Evolutionary conservation across 1,140 invertebrate species (phyloP).

Genomic region (Caerostris darwini): DNA sequence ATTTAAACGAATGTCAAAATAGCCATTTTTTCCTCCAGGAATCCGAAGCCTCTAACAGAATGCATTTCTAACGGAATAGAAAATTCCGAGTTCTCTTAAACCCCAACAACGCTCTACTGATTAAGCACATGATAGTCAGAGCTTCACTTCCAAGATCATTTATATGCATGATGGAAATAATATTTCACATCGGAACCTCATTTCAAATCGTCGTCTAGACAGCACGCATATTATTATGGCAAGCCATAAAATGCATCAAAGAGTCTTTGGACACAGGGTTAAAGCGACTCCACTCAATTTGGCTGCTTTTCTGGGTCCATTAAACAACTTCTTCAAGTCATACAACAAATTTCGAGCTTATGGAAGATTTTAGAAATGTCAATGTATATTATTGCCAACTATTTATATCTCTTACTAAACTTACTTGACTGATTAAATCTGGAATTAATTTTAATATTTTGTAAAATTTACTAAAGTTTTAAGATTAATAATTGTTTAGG

Average conservation of each 20-base stretch:
- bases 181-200: slow-evolving; percentile 48
- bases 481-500: no score
- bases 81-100: no score
- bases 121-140: not conserved
- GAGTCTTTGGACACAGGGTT: not conserved
- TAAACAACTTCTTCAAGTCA: not conserved
- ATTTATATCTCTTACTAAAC: no score
- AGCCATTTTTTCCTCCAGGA: no score
- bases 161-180: slow-evolving; percentile 40
- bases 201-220: slow-evolving; percentile 29
- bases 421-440: no score
- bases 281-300: not conserved
- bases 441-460: no score
- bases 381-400: no score
- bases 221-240: slow-evolving; percentile 40
- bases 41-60: no score
- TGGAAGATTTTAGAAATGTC: no score
- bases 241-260: slow-evolving; percentile 22
- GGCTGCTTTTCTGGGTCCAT: not conserved
- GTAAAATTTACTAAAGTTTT: no score
- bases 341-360: not conserved
- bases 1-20: no score
- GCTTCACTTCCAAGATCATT: not conserved
- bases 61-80: no score
- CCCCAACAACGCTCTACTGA: not conserved